These are phyloP conservation scores for Kuschelorhynchus macadamiae DNA, from an alignment of 2,888 invertebrate genomes.

Conservation along the genomic window DNA sequence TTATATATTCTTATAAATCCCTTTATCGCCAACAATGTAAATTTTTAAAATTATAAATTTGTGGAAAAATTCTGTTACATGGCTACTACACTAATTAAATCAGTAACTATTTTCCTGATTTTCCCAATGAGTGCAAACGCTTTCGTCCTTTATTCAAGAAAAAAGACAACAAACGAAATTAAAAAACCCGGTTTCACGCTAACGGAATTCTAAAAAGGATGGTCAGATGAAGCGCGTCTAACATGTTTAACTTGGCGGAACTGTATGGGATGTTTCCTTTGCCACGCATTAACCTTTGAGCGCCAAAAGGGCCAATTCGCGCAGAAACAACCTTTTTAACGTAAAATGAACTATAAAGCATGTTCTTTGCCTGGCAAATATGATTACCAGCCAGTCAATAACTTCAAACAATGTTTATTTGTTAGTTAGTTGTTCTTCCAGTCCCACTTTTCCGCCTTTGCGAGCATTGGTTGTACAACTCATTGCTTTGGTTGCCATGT, in stretches of 20 bases:
- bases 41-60: no score
- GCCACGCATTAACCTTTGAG: constrained; percentile 67
- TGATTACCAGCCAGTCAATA: constrained; percentile 65
- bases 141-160: background rate
- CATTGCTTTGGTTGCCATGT: constrained; percentile 14
- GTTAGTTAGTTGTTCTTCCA: constrained; percentile 42
- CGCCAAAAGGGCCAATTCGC: constrained; percentile 65
- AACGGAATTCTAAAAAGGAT: constrained; percentile 51
- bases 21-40: no score
- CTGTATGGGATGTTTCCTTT: constrained; percentile 67
- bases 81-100: background rate
- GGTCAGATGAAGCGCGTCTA: constrained; percentile 63
- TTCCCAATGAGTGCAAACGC: constrained; percentile 24
- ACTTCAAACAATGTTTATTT: constrained; percentile 63
- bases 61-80: constrained; percentile 1
- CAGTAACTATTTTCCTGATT: constrained; percentile 10
- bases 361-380: constrained; percentile 65
- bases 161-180: constrained; percentile 30
- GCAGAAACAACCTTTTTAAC: constrained; percentile 64
- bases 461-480: constrained; percentile 15
- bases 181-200: constrained; percentile 49
- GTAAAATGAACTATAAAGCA: constrained; percentile 66
- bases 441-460: constrained; percentile 42
- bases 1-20: no score
- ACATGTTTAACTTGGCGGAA: constrained; percentile 64